Conservation (phyloP, 2,888 invertebrate genomes). For the Hoplodrina ambigua region DNA sequence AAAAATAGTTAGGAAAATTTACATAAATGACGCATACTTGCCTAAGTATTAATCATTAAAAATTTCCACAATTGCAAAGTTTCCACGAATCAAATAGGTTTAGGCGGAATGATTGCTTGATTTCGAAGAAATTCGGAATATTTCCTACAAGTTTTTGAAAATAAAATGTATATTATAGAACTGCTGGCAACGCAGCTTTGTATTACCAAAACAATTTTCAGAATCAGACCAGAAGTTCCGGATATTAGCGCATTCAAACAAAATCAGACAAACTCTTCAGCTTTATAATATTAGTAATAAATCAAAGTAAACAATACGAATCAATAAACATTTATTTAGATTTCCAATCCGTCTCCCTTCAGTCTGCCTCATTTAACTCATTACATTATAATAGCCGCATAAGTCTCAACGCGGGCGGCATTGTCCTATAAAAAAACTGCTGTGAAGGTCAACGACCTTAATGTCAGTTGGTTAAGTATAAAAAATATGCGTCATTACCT, state of each 20-base stretch:
- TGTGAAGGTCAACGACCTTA: slow-evolving; percentile 65
- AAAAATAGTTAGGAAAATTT: not conserved
- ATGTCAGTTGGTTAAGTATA: slow-evolving; percentile 53
- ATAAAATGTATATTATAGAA: too few species aligned
- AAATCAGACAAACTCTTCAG: too few species aligned
- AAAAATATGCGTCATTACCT: slow-evolving; percentile 63
- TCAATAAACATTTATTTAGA: slow-evolving; percentile 19
- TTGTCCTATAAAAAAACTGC: slow-evolving; percentile 55
- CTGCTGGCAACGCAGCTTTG: too few species aligned
- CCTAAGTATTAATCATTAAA: not conserved
- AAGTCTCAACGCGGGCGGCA: slow-evolving; percentile 44
- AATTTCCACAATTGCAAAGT: not conserved
- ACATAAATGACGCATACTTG: slow-evolving; percentile 1
- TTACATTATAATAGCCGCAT: slow-evolving; percentile 44
- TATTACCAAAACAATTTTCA: too few species aligned
- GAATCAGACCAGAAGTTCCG: too few species aligned
- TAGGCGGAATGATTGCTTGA: too few species aligned
- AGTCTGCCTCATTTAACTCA: slow-evolving; percentile 42
- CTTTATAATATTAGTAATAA: too few species aligned
- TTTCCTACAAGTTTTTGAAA: too few species aligned
- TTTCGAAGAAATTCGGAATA: too few species aligned
- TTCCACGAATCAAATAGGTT: not conserved
- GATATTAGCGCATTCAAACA: too few species aligned
- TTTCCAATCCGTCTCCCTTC: slow-evolving; percentile 23
- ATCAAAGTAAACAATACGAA: not conserved